phyloP scores from a whole-genome alignment of 2,113 vertebrate species.

The Engraulis encrasicolus region DNA sequence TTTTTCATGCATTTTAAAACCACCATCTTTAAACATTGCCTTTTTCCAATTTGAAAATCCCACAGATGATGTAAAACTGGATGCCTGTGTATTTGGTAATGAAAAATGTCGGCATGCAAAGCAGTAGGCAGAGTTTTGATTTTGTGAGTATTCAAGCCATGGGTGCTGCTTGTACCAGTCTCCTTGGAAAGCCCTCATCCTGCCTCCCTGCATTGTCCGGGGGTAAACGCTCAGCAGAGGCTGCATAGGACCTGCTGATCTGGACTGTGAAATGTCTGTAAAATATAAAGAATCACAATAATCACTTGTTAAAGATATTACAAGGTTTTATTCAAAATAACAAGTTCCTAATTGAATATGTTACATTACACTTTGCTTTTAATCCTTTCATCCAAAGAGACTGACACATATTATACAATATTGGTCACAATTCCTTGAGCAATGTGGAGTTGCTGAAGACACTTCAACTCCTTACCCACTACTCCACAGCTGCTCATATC shows the following conservation, averaged over 20 bases:
- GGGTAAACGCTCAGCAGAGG: neutral
- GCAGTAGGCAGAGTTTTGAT: neutral
- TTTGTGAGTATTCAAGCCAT: slow-evolving; percentile 34
- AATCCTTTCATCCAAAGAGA: too few relatives aligned
- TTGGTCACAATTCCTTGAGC: too few relatives aligned
- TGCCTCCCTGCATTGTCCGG: neutral
- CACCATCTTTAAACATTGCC: slow-evolving; percentile 18
- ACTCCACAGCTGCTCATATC: too few relatives aligned
- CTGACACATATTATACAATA: too few relatives aligned
- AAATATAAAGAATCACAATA: neutral
- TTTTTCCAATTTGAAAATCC: slow-evolving; percentile 37
- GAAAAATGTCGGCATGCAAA: slow-evolving; percentile 32
- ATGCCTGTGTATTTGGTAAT: slow-evolving; percentile 8
- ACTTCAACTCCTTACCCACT: too few relatives aligned
- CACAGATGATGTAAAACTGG: slow-evolving; percentile 4
- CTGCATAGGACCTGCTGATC: slow-evolving; percentile 8
- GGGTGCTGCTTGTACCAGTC: slow-evolving; percentile 8
- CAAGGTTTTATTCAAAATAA: too few relatives aligned
- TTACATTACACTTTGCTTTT: too few relatives aligned
- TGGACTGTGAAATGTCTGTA: slow-evolving; percentile 22
- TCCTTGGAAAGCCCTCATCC: neutral
- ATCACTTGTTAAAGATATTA: neutral
- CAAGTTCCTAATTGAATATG: too few relatives aligned
- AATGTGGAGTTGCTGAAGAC: too few relatives aligned
- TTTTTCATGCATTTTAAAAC: slow-evolving; percentile 17